These are phyloP conservation scores for Corticium candelabrum DNA, from an alignment of 37 sponge, comb jelly and placozoan genomes.

Conservation along the genomic window DNA sequence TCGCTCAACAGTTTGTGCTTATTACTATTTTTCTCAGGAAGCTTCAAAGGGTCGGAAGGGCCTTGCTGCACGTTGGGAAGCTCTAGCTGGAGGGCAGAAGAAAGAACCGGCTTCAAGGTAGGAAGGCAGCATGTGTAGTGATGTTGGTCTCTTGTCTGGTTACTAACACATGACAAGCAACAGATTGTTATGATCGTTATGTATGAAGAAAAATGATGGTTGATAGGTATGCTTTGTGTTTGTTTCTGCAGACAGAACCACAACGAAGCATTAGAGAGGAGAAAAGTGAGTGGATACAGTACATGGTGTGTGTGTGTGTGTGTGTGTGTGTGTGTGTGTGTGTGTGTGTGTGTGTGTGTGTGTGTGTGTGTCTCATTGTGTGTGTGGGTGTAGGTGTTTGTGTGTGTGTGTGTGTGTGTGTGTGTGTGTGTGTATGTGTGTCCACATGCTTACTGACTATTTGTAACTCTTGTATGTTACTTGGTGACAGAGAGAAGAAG, in stretches of 20 bases:
- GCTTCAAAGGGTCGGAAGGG: background rate
- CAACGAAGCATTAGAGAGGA: background rate
- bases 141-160: too few species aligned
- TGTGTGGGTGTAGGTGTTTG: background rate
- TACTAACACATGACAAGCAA: too few species aligned
- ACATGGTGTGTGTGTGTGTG: background rate
- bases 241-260: background rate
- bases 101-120: background rate
- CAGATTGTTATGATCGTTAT: too few species aligned
- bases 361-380: background rate
- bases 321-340: background rate
- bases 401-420: background rate
- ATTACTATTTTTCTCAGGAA: background rate
- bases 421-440: background rate
- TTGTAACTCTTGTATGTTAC: too few species aligned
- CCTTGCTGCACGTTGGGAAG: background rate
- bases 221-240: too few species aligned
- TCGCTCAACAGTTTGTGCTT: background rate
- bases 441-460: background rate
- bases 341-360: background rate
- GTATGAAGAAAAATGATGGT: too few species aligned
- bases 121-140: background rate
- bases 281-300: too few species aligned
- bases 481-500: constrained; percentile 2
- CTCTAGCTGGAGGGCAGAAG: background rate